Evolutionary conservation across 2,113 vertebrate genomes (phyloP).

Genomic region (Microcebus griseorufus): DNA sequence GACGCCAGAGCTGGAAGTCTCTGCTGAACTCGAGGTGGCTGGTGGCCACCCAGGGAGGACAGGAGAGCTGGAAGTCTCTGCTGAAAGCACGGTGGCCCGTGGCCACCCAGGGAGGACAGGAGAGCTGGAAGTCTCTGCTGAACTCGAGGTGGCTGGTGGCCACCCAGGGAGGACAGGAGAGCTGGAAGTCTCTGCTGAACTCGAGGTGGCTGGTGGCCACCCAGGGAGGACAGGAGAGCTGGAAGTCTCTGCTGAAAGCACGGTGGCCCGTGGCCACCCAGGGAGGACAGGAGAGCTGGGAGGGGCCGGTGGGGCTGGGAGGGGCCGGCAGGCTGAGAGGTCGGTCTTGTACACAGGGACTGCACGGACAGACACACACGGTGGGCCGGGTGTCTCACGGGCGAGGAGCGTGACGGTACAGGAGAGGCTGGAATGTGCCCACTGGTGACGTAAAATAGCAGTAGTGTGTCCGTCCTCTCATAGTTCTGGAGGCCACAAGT

Average conservation of each 20-base stretch:
- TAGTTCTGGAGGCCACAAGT: background rate
- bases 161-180: rapidly evolving
- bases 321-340: background rate
- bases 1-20: too few species aligned
- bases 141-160: rapidly evolving
- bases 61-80: too few species aligned
- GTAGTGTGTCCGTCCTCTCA: background rate
- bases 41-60: too few species aligned
- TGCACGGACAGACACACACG: rapidly evolving
- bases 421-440: rapidly evolving
- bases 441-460: background rate
- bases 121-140: background rate
- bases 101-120: rapidly evolving
- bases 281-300: background rate
- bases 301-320: background rate
- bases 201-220: rapidly evolving
- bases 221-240: rapidly evolving
- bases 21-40: too few species aligned
- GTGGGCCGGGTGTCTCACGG: background rate
- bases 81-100: rapidly evolving
- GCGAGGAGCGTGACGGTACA: too few species aligned
- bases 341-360: rapidly evolving
- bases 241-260: rapidly evolving
- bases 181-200: background rate
- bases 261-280: rapidly evolving